Percentiles rank a stretch among this genome's conserved stretches.
phyloP scores from a whole-genome alignment of 2,888 invertebrate species.

The Micoletzkya japonica region DNA sequence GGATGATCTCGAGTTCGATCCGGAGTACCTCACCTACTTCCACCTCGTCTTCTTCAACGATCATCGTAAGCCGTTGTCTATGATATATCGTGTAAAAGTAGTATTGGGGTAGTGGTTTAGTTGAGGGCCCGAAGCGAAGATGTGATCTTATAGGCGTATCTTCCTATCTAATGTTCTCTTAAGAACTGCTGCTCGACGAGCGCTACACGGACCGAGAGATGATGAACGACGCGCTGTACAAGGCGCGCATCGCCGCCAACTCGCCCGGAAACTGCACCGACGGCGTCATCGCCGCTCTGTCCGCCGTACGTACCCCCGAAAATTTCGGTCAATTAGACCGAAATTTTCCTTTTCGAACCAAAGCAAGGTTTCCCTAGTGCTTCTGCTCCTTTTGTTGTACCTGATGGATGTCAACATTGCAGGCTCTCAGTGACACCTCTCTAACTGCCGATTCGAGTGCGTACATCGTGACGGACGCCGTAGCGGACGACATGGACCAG shows the following conservation, averaged over 20 bases:
- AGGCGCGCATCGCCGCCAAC: slow-evolving; percentile 11
- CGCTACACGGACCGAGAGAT: background rate
- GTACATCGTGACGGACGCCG: slow-evolving; percentile 17
- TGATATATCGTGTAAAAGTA: background rate
- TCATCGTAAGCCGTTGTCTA: slow-evolving; percentile 4
- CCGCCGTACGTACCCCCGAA: background rate
- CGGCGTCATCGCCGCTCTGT: slow-evolving; percentile 36
- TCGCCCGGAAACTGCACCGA: slow-evolving; percentile 42
- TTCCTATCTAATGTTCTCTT: background rate
- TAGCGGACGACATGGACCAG: background rate
- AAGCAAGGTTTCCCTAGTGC: too few relatives aligned
- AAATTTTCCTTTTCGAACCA: too few relatives aligned
- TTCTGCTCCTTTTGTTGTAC: too few relatives aligned
- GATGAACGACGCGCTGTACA: slow-evolving; percentile 1
- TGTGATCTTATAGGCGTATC: too few relatives aligned
- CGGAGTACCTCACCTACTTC: slow-evolving; percentile 19
- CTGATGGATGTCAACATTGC: too few relatives aligned
- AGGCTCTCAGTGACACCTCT: slow-evolving; percentile 6
- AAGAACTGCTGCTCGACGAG: background rate
- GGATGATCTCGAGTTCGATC: slow-evolving; percentile 20
- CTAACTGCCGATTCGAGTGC: slow-evolving; percentile 5
- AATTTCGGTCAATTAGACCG: too few relatives aligned
- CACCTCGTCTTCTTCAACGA: slow-evolving; percentile 23
- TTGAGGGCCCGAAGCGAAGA: too few relatives aligned
- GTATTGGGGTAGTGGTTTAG: too few relatives aligned